Base-by-base conservation (phyloP, 2,113 vertebrate species). In the Dromaius novaehollandiae region DNA sequence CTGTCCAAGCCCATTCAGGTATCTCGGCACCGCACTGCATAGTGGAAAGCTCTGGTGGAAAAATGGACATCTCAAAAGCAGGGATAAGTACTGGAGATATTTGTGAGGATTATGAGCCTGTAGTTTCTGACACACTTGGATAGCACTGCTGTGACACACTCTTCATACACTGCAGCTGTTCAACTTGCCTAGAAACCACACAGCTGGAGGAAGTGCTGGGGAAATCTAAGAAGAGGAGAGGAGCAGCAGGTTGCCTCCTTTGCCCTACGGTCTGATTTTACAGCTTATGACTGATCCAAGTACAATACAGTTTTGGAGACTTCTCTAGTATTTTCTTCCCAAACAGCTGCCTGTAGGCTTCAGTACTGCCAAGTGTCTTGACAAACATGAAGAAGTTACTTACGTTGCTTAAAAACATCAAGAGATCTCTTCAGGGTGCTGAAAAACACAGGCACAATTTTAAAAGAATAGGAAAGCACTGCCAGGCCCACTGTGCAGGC, bases 331-430 rank as follows among this genome's bases (percentile, higher is more conserved):
- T 58, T 83, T 82, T 16, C 50, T 73, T 76, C 76, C 21, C 44
- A 56, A 64, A 12, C 36, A 44, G 20, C 11, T 38, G 16, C 38
- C 48, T 84, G 44, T 26, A 86, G 68, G 42, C 16, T 64, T 79
- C 38, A 24, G 16, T 1, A 1, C 68, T 88, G 42, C 50, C 50
- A 77, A 50, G 36, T 25, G 63, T 30, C 66, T 78, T 71, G 20
- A 48, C 40, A 91, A 88, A 58, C 36, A n/a, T 1, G 14, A 84
- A 19, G 77, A 89, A 20, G 20, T 70, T 84, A 98, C 99, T 99
- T 97, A 99, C 99, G 99, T 92, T 99, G 98, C 96, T 99, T 99
- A 89, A 99, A 99, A 93, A 99, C 93, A 34, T 99, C 99, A 20
- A 99, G 97, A 9, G 99, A 99, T 94, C 98, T 98, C 98, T 99